Percentiles rank a stretch among this genome's conserved stretches.
These are phyloP conservation scores for Scophthalmus maximus DNA, from an alignment of 2,113 vertebrate genomes.

Conservation along the genomic window DNA sequence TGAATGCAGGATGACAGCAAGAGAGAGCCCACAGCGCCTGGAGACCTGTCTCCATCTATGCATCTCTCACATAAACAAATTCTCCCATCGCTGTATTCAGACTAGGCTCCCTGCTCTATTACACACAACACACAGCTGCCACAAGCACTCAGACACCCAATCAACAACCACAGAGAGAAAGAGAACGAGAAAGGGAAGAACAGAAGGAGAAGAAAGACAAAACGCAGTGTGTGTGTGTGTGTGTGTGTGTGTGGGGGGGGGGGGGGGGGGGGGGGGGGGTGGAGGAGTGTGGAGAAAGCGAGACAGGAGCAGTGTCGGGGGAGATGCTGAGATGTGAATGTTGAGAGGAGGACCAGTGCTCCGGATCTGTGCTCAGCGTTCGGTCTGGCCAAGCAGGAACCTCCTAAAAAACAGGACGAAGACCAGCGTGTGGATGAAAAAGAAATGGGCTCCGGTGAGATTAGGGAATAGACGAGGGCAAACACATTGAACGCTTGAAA, in stretches of 20 bases:
- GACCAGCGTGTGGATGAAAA: slow-evolving; percentile 61
- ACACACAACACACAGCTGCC: slow-evolving; percentile 99
- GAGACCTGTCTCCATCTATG: slow-evolving; percentile 95
- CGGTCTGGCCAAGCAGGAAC: slow-evolving; percentile 89
- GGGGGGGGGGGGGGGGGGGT: slow-evolving; percentile 62
- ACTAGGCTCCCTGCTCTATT: slow-evolving; percentile 99
- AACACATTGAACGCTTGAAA: slow-evolving; percentile 57
- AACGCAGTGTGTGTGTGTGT: slow-evolving; percentile 16
- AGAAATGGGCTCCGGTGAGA: slow-evolving; percentile 61
- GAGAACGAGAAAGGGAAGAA: slow-evolving; percentile 53
- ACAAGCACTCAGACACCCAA: slow-evolving; percentile 99
- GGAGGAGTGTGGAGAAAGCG: slow-evolving; percentile 81
- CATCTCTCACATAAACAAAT: slow-evolving; percentile 99
- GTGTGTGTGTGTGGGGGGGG: slow-evolving; percentile 51
- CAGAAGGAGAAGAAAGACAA: slow-evolving; percentile 70
- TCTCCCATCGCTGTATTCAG: slow-evolving; percentile 98
- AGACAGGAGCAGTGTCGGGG: slow-evolving; percentile 57
- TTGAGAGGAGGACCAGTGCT: slow-evolving; percentile 75
- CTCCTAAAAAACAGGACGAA: slow-evolving; percentile 60
- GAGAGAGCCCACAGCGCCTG: slow-evolving; percentile 87
- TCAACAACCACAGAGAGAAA: slow-evolving; percentile 94
- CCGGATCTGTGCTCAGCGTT: slow-evolving; percentile 86
- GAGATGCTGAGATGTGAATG: slow-evolving; percentile 73
- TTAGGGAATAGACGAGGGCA: slow-evolving; percentile 46
- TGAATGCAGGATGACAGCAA: slow-evolving; percentile 93